These are phyloP conservation scores for Liparis tanakae DNA, from an alignment of 2,797 vertebrate species.

Conservation along the genomic window DNA sequence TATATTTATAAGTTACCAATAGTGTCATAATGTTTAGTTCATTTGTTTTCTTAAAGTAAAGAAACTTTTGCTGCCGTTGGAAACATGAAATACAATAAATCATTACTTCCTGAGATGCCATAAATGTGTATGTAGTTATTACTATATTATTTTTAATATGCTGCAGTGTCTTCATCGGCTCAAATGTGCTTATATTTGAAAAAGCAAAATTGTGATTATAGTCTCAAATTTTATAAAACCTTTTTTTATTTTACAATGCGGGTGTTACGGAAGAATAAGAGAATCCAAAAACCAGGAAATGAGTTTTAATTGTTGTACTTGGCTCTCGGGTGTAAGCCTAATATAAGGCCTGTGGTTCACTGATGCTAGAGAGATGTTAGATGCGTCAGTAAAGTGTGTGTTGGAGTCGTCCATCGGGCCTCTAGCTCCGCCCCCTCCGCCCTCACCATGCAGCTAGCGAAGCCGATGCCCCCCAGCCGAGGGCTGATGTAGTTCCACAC, in stretches of 20 bases:
- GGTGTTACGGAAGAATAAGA: neutral
- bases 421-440: too few species aligned
- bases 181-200: neutral
- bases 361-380: neutral
- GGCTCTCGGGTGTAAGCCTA: neutral
- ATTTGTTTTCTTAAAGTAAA: neutral
- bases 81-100: neutral
- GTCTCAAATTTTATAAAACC: neutral
- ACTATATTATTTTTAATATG: neutral
- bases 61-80: neutral
- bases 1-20: neutral
- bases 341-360: neutral
- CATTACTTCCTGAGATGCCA: slow-evolving; percentile 1
- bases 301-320: neutral
- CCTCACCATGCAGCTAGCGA: slow-evolving; percentile 93
- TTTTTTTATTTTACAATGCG: neutral
- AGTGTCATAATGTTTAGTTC: neutral
- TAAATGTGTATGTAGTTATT: neutral
- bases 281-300: neutral
- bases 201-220: neutral
- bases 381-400: too few species aligned
- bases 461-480: slow-evolving; percentile 95
- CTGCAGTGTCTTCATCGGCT: neutral
- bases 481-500: slow-evolving; percentile 99
- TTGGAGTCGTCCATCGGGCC: too few species aligned